Percentiles rank a stretch among this genome's conserved stretches.
Evolutionary conservation across 2,797 vertebrate genomes (phyloP).

Genomic region (Mormyrops attenuatus): DNA sequence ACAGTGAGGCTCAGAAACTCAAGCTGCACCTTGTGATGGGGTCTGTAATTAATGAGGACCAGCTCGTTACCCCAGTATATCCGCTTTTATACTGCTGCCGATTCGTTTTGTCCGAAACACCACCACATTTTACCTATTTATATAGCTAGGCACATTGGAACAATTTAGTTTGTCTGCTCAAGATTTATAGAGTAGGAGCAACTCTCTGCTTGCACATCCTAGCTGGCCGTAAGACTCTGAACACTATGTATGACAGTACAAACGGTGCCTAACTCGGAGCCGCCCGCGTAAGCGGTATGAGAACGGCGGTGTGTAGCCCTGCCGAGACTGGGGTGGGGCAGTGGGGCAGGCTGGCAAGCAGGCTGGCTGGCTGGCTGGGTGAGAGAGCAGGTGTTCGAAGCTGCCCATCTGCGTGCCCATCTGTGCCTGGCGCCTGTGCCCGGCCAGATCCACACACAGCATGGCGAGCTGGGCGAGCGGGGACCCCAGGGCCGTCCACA

Average conservation of each 20-base stretch:
- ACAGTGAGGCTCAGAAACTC: neutral
- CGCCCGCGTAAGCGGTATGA: neutral
- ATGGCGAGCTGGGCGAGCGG: conserved; percentile 10
- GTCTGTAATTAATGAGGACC: neutral
- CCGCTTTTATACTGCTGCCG: neutral
- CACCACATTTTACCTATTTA: neutral
- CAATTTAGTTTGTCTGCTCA: neutral
- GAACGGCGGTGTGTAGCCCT: neutral
- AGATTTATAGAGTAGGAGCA: neutral
- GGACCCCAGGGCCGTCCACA: neutral
- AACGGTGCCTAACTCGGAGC: neutral
- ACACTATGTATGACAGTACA: neutral
- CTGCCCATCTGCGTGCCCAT: conserved; percentile 49
- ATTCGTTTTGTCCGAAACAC: conserved; percentile 1
- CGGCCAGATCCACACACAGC: conserved; percentile 39
- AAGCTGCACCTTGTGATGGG: neutral
- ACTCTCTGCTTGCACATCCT: neutral
- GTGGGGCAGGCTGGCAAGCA: neutral
- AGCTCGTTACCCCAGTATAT: neutral
- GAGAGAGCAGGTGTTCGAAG: conserved; percentile 45
- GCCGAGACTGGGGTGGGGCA: conserved; percentile 3
- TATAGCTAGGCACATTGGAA: neutral
- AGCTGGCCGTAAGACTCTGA: neutral
- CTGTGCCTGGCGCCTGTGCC: conserved; percentile 32
- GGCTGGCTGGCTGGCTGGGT: conserved; percentile 16